Percentiles rank a stretch among this genome's conserved stretches.
phyloP scores from a whole-genome alignment of 2,888 invertebrate species.

The Acleris sparsana region DNA sequence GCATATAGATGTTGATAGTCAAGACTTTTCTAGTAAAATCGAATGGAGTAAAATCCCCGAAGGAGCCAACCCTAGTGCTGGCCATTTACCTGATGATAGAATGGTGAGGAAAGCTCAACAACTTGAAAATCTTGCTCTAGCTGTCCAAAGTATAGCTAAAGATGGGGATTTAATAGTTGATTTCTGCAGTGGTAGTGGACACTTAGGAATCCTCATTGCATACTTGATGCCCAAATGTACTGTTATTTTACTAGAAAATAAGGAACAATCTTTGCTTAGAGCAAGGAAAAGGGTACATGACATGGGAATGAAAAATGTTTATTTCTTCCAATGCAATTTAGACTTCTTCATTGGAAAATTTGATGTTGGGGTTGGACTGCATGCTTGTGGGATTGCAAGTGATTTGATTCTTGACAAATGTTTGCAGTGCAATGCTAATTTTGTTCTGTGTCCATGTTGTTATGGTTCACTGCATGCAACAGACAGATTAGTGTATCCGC shows the following conservation, averaged over 20 bases:
- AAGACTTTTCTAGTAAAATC: constrained; percentile 60
- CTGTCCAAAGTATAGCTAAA: constrained; percentile 88
- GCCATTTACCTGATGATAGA: constrained; percentile 89
- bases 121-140: constrained; percentile 91
- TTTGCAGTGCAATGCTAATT: constrained; percentile 88
- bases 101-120: constrained; percentile 92
- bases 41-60: constrained; percentile 89
- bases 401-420: constrained; percentile 96
- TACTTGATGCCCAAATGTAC: constrained; percentile 89
- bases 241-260: constrained; percentile 94
- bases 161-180: constrained; percentile 91
- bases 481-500: constrained; percentile 91
- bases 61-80: constrained; percentile 90
- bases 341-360: constrained; percentile 93
- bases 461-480: constrained; percentile 94
- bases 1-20: constrained; percentile 65
- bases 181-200: constrained; percentile 97
- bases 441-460: constrained; percentile 97
- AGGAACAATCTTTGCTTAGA: constrained; percentile 91
- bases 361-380: constrained; percentile 93
- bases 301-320: constrained; percentile 88
- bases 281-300: constrained; percentile 88
- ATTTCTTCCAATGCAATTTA: constrained; percentile 93
- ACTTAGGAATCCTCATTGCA: constrained; percentile 94
- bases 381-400: constrained; percentile 97